Evolutionary conservation across 2,888 invertebrate genomes (phyloP), one percentile per base, ranked within the genome.

Genomic region (Pollenia amentaria): DNA sequence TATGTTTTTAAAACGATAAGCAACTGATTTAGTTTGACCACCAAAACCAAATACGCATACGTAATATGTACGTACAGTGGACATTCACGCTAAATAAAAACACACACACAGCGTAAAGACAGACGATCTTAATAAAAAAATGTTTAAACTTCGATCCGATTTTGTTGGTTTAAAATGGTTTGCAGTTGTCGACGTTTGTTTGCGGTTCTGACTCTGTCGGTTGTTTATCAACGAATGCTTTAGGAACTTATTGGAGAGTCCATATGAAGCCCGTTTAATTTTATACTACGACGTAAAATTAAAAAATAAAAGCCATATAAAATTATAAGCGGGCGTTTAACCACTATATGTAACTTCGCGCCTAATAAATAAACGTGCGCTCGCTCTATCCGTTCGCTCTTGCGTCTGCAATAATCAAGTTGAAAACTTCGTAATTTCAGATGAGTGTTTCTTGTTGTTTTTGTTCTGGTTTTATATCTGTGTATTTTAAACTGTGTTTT

Each of bases 141-240:
- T 78, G 55, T 60, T 78, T 60, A 57, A 77, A 62, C 65, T 78
- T 65, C 51, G 80, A 69, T 76, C 21, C 60, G 79, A 76, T 82
- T 60, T 48, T 57, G 48, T 29, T 83, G 12, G 44, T 53, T 70
- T 55, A 14, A 69, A 69, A 46, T 53, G 51, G 53, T 62, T 70
- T 80, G 46, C 60, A 60, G 29, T 62, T 79, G 53, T 60, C 69
- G 73, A 29, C 70, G 67, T 44, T 75, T 76, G 51, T 16, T 65
- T 53, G 72, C 67, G 79, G 29, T 69, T 88, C 77, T 80, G 85
- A 78, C 85, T 85, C 83, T 75, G 85, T 81, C 77, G 88, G 84
- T 85, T 84, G 80, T 85, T 88, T 88, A 88, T 88, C 88, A 83
- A 83, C 83, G 85, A 88, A 88, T 88, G 87, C 80, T 80, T 83